A percentile compares a stretch with the other conserved stretches of the same genome.
These are phyloP conservation scores for Cichlasoma orientale DNA, from an alignment of 2,797 vertebrate species.

Conservation along the genomic window DNA sequence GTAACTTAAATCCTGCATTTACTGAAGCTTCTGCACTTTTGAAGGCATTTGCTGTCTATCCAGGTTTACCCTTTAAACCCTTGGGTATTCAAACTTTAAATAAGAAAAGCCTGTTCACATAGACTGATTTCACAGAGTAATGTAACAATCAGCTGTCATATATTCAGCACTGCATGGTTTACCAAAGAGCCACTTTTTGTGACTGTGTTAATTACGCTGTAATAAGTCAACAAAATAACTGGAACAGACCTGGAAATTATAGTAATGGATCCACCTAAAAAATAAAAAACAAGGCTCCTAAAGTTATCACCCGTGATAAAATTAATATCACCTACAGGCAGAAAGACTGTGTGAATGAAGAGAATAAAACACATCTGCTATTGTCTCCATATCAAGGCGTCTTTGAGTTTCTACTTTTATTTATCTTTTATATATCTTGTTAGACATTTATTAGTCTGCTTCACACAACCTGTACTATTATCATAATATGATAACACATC, in stretches of 20 bases:
- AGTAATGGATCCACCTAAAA: background rate
- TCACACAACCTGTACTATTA: slow-evolving; percentile 10
- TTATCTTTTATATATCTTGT: slow-evolving; percentile 2
- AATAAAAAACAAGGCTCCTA: background rate
- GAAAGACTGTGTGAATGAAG: background rate
- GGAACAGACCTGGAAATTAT: background rate
- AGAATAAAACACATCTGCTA: background rate
- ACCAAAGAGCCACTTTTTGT: background rate
- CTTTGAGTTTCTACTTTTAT: background rate
- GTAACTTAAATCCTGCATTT: background rate
- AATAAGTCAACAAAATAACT: background rate
- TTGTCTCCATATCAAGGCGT: background rate
- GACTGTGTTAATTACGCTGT: background rate
- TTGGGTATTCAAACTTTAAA: too few relatives aligned
- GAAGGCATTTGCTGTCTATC: too few relatives aligned
- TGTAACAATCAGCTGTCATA: background rate
- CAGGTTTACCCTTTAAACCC: too few relatives aligned
- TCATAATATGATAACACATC: slow-evolving; percentile 25
- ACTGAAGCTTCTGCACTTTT: background rate
- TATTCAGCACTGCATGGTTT: background rate
- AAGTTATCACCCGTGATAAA: background rate
- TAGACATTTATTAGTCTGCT: slow-evolving; percentile 22
- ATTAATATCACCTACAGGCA: background rate
- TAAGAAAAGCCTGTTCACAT: too few relatives aligned
- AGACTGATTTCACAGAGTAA: background rate